Evolutionary conservation across 2,888 invertebrate species (phyloP).

Genomic region (Mycalesis mineus): DNA sequence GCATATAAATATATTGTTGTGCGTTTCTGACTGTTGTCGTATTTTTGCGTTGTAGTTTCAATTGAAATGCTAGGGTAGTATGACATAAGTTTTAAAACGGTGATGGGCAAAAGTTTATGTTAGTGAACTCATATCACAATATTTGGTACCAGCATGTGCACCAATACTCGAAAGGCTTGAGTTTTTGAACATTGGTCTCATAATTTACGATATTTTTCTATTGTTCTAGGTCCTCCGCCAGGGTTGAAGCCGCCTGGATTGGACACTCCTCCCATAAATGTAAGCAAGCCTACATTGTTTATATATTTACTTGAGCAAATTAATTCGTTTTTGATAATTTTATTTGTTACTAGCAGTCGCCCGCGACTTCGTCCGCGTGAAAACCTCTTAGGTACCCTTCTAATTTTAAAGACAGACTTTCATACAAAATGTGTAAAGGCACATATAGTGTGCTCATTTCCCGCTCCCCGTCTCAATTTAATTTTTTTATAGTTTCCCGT

Average conservation of each 20-base stretch:
- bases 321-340: too few relatives aligned
- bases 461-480: too few relatives aligned
- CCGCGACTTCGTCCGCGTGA: too few relatives aligned
- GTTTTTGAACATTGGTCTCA: background rate
- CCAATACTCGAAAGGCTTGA: background rate
- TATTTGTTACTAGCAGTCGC: too few relatives aligned
- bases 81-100: background rate
- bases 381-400: too few relatives aligned
- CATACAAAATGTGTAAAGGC: too few relatives aligned
- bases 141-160: conserved; percentile 1
- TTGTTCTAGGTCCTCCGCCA: conserved; percentile 60
- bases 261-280: conserved; percentile 58
- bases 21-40: background rate
- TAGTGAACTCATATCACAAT: background rate
- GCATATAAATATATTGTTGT: too few relatives aligned
- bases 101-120: conserved; percentile 2
- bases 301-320: too few relatives aligned
- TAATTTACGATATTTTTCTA: background rate
- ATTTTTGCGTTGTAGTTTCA: background rate
- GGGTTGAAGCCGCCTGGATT: conserved; percentile 64
- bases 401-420: too few relatives aligned
- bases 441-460: too few relatives aligned
- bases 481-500: too few relatives aligned
- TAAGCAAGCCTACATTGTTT: conserved; percentile 44
- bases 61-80: background rate